Evolutionary conservation across 2,113 vertebrate genomes (phyloP).

Genomic region (Sterna hirundo): DNA sequence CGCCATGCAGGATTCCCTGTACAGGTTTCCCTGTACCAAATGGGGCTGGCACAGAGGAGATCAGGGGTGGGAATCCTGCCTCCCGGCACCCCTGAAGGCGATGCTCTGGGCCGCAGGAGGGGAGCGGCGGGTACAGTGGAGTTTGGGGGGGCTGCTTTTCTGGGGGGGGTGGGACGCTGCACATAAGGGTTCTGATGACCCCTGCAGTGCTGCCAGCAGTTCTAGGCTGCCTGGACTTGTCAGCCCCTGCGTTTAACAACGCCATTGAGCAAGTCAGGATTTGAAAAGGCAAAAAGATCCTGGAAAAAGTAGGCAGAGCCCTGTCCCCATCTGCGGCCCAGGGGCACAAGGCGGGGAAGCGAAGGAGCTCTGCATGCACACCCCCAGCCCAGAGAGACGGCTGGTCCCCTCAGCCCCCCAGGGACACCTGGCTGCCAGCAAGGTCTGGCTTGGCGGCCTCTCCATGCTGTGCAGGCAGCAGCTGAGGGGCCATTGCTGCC

Average conservation of each 20-base stretch:
- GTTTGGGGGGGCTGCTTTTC: background rate
- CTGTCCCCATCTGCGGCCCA: background rate
- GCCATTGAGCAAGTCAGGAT: background rate
- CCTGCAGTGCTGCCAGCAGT: background rate
- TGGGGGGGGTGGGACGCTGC: too few species aligned
- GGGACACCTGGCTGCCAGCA: background rate
- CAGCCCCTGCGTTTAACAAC: background rate
- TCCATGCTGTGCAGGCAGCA: background rate
- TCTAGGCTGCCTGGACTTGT: background rate
- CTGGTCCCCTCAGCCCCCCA: background rate
- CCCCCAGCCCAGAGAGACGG: background rate
- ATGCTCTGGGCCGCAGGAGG: background rate
- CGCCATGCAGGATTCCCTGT: accelerated
- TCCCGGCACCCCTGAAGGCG: background rate
- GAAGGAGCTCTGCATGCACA: background rate
- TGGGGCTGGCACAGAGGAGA: background rate
- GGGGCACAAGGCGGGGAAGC: background rate
- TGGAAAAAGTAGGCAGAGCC: background rate
- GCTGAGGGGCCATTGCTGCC: background rate
- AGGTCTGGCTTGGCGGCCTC: background rate
- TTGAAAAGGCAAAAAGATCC: background rate
- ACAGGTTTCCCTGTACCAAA: background rate
- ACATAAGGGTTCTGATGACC: background rate
- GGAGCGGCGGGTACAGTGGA: background rate
- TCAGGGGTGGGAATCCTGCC: background rate